Base-by-base conservation (phyloP, 1,140 invertebrate genomes). In the Glomeris maerens region DNA sequence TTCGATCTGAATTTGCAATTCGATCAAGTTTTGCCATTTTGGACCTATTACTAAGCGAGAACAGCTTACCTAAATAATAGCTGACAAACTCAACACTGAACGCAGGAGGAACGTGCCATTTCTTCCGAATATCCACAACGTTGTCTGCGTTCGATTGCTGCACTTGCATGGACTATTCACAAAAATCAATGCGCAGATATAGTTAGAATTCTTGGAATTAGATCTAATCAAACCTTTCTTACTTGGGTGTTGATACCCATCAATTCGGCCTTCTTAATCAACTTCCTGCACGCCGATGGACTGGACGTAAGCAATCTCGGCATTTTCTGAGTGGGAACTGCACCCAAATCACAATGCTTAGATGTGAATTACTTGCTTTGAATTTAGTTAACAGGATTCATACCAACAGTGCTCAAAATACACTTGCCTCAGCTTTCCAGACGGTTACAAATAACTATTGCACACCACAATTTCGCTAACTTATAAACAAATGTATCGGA, bases 271-370 rank as follows among this genome's bases (percentile, higher is more conserved):
- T 96, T 96, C 38, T 73, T 72, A 45, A 85, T 68, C 49, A 96
- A 75, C 55, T 81, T 79, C 22, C 81, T 77, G 65, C 88, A 84
- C 1, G 88, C 88, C 0, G 84, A 85, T 1, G 91, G 85, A 57
- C 86, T 90, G 1, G 88, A 93, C 26, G 85, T 89, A 39, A 97
- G 64, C 54, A 90, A 68, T 25, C 91, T 72, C 1, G 89, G 85
- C 80, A 93, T 86, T 69, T 95, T 95, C 65, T 94, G 87, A 2
- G 87, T 90, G 7, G 88, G 88, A 5, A 90, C 86, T 88, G 59
- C 25, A 63, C 21, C 22, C 41, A 42, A 42, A 46, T 23, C 4
- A 3, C 26, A 46, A 27, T 22, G 28, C 7, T 49, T 22, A n/a
- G 21, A 23, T n/a, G n/a, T n/a, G n/a, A n/a, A n/a, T n/a, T n/a